Percentiles rank a stretch among this genome's conserved stretches.
Conservation (phyloP, 2,113 vertebrate species). For the Ageneiosus marmoratus region DNA sequence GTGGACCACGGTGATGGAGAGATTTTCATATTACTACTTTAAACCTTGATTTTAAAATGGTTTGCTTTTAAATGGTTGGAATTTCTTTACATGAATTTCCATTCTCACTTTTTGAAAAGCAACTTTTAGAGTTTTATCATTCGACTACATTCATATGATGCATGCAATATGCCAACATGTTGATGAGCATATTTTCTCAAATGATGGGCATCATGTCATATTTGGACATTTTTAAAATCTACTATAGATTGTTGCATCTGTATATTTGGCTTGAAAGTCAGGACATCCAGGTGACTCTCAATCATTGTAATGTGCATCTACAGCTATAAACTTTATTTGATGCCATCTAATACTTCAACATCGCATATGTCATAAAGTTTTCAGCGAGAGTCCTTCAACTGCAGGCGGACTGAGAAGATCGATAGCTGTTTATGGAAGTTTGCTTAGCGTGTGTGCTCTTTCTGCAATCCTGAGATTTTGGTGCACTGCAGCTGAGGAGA, state of each 20-base stretch:
- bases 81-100: background rate
- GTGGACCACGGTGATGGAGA: slow-evolving; percentile 15
- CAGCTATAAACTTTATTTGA: slow-evolving; percentile 21
- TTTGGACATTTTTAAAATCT: background rate
- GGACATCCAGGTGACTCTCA: background rate
- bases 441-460: slow-evolving; percentile 50
- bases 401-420: background rate
- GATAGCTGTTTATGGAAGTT: slow-evolving; percentile 26
- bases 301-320: slow-evolving; percentile 3
- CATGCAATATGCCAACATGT: background rate
- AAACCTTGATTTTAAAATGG: background rate
- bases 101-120: background rate
- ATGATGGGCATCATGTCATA: background rate
- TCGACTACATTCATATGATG: background rate
- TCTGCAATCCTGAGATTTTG: slow-evolving; percentile 79
- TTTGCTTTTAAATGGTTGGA: background rate
- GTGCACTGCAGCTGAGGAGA: slow-evolving; percentile 89
- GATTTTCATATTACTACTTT: slow-evolving; percentile 23
- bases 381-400: background rate
- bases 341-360: background rate
- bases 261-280: background rate
- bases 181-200: background rate
- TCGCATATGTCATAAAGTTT: slow-evolving; percentile 10
- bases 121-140: background rate
- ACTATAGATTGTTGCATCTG: background rate